Conservation (phyloP, 2,797 vertebrate species). For the Saxicola maurus region DNA sequence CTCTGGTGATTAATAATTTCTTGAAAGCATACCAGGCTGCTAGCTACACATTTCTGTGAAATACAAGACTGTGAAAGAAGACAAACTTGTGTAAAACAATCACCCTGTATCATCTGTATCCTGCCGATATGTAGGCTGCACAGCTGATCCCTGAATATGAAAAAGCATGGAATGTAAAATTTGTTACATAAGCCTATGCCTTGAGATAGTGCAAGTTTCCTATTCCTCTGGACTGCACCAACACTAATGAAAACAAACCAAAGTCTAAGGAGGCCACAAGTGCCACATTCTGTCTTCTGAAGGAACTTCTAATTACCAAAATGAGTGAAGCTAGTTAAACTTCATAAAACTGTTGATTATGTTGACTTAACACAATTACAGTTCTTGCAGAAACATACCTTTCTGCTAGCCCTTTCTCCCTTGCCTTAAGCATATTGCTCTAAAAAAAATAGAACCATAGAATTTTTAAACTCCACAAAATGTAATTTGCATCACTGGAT, state of each 20-base stretch:
- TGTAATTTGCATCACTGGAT: constrained; percentile 27
- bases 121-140: background rate
- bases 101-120: background rate
- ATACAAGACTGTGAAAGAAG: background rate
- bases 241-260: background rate
- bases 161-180: background rate
- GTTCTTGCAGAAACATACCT: background rate
- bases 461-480: background rate
- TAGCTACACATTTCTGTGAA: background rate
- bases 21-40: background rate
- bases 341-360: background rate
- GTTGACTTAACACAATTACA: background rate
- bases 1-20: background rate
- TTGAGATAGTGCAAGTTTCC: background rate
- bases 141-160: background rate
- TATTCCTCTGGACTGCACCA: background rate
- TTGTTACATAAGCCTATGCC: background rate
- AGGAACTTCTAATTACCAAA: constrained; percentile 17
- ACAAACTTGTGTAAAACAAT: background rate
- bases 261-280: background rate
- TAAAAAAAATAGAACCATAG: background rate
- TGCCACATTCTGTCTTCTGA: background rate
- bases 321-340: constrained; percentile 18
- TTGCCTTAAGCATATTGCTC: background rate
- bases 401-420: constrained; percentile 32